phyloP scores from a whole-genome alignment of 2,797 vertebrate species.

The Micrastur ruficollis region DNA sequence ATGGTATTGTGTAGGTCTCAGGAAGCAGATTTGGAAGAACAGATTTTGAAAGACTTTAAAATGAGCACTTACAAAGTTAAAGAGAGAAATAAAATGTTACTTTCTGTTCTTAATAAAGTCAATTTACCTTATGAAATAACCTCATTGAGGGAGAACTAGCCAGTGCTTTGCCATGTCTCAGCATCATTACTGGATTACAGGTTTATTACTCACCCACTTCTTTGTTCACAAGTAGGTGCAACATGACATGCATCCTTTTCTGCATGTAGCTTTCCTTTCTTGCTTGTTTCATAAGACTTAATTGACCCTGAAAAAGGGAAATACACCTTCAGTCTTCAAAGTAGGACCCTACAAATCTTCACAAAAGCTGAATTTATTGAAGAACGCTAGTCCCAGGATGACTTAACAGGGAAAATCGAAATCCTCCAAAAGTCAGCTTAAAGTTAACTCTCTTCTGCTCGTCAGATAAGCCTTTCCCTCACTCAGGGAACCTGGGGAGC shows the following conservation, averaged over 20 bases:
- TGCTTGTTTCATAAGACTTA: background rate
- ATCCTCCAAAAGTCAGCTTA: background rate
- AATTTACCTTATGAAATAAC: background rate
- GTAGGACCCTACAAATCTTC: background rate
- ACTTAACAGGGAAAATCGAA: background rate
- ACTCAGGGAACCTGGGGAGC: background rate
- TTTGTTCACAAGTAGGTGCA: background rate
- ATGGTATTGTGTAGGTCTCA: background rate
- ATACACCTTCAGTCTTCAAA: background rate
- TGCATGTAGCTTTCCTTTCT: background rate
- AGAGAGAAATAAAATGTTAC: slow-evolving; percentile 6
- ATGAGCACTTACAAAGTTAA: background rate
- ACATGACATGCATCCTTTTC: background rate
- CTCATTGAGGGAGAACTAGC: background rate
- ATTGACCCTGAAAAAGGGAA: background rate
- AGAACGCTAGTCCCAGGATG: background rate
- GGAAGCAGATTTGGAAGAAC: background rate
- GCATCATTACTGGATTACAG: background rate
- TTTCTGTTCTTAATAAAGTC: slow-evolving; percentile 11
- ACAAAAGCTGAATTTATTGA: background rate
- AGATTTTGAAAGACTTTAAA: background rate
- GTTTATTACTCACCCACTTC: background rate
- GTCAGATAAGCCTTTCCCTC: background rate
- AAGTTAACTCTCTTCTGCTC: background rate
- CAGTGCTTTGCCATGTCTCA: background rate